Evolutionary conservation across 2,888 invertebrate genomes (phyloP), one percentile per base, ranked within the genome.

Genomic region (Mimumesa dahlbomi): DNA sequence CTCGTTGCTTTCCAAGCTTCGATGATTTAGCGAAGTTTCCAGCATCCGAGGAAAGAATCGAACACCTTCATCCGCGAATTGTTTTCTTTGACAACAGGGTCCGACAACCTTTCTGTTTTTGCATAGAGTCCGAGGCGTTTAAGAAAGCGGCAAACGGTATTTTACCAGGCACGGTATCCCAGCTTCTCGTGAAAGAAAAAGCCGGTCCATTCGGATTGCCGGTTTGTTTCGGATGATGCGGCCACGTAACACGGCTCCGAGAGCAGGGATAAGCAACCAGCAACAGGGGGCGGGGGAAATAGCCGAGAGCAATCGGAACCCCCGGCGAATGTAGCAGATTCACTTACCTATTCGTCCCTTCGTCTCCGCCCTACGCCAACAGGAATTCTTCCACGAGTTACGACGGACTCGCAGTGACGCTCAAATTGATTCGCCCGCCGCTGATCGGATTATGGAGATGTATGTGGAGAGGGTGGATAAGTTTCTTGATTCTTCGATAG

Each of bases 301-400:
- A 79, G 84, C 83, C 83, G 69, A 76, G 80, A 85, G 83, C 85
- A 81, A 84, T 86, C 82, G 77, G 78, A 82, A 84, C 84, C 85
- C 81, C 82, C 77, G 81, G 74, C 77, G 69, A 82, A 74, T 81
- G 81, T 83, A 77, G 81, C 80, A 79, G 85, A 85, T 85, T 87
- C 86, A 84, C 86, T 87, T 83, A 83, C 81, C 81, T 81, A 77
- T 73, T 81, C 81, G 68, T 62, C 76, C 78, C 67, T 66, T 63
- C 67, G 64, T 57, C 63, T 56, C 43, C 52, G 54, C 7, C 58
- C 38, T 48, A 46, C 29, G 19, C 61, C 31, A 4, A n/a, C 56
- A 62, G 50, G 48, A 77, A 75, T 73, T 81, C 63, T 67, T 53
- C n/a, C 54, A 59, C 72, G 72, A 78, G 58, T 69, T 77, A 61